A percentile compares a stretch with the other conserved stretches of the same genome.
Evolutionary conservation across 2,888 invertebrate genomes (phyloP).

Genomic region (Ormyrus nitidulus): DNA sequence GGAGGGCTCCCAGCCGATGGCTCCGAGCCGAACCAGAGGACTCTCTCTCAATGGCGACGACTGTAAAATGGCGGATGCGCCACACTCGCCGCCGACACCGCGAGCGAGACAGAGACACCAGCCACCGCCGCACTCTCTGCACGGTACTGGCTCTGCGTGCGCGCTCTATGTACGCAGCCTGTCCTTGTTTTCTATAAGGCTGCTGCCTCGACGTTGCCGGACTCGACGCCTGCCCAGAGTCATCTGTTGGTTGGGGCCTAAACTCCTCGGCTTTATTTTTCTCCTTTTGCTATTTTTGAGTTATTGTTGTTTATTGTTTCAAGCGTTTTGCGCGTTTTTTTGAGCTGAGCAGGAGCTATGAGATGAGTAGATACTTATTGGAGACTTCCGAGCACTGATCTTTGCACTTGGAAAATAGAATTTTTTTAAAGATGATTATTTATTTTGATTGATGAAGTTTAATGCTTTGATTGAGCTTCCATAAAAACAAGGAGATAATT

Average conservation of each 20-base stretch:
- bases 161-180: not conserved
- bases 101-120: conserved; percentile 83
- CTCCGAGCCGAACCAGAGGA: conserved; percentile 69
- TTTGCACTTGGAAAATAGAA: not conserved
- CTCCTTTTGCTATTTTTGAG: conserved; percentile 9
- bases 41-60: conserved; percentile 87
- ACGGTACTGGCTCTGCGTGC: not conserved
- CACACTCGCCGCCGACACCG: conserved; percentile 70
- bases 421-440: not conserved
- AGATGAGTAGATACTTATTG: not conserved
- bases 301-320: conserved; percentile 20
- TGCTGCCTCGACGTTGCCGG: conserved; percentile 33
- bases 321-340: not conserved
- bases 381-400: conserved; percentile 19
- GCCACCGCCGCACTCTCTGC: conserved; percentile 75
- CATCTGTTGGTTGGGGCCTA: conserved; percentile 21
- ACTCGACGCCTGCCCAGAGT: not conserved
- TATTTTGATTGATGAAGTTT: not conserved
- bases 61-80: conserved; percentile 90
- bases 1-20: not conserved
- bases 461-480: too few species aligned
- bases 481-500: too few species aligned
- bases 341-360: not conserved
- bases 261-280: not conserved
- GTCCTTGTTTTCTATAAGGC: conserved; percentile 40